Evolutionary conservation across 2,888 invertebrate genomes (phyloP).

Genomic region (Drosophila subsilvestris): DNA sequence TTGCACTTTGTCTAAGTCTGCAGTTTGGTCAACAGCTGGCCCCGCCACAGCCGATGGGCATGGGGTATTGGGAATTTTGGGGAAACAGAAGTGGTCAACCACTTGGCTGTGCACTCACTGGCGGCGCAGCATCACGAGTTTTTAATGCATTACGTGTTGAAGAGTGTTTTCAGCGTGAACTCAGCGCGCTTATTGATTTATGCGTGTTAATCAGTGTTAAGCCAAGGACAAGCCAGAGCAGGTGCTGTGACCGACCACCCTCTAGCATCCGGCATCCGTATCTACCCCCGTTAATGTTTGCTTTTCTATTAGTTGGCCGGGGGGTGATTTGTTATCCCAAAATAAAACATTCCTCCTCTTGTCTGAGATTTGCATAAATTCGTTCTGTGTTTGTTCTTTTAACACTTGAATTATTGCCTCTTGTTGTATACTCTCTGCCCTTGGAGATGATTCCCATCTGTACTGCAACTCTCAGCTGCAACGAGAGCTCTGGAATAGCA

Average conservation of each 20-base stretch:
- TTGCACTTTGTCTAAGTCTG: slow-evolving; percentile 68
- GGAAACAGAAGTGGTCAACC: slow-evolving; percentile 41
- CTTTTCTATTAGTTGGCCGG: slow-evolving; percentile 65
- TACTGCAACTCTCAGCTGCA: slow-evolving; percentile 48
- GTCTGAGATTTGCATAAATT: slow-evolving; percentile 71
- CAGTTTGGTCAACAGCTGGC: slow-evolving; percentile 26
- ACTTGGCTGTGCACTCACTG: slow-evolving; percentile 15
- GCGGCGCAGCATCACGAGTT: slow-evolving; percentile 16
- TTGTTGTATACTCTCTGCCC: neutral
- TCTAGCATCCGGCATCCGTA: neutral
- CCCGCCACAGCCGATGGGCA: slow-evolving; percentile 4
- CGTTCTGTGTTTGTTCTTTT: slow-evolving; percentile 58
- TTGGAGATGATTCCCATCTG: neutral
- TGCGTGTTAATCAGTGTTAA: slow-evolving; percentile 39
- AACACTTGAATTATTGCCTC: slow-evolving; percentile 76
- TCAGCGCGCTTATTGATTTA: slow-evolving; percentile 34
- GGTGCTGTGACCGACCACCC: slow-evolving; percentile 29
- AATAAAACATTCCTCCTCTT: slow-evolving; percentile 46
- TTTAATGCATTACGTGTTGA: slow-evolving; percentile 25
- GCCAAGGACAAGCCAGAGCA: slow-evolving; percentile 4
- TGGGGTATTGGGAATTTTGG: neutral
- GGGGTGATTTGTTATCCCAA: slow-evolving; percentile 58
- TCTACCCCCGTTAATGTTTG: slow-evolving; percentile 54
- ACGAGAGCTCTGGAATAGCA: slow-evolving; percentile 31
- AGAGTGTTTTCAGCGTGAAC: slow-evolving; percentile 10